Conservation (phyloP, 2,888 invertebrate genomes). For the Eupithecia inturbata region DNA sequence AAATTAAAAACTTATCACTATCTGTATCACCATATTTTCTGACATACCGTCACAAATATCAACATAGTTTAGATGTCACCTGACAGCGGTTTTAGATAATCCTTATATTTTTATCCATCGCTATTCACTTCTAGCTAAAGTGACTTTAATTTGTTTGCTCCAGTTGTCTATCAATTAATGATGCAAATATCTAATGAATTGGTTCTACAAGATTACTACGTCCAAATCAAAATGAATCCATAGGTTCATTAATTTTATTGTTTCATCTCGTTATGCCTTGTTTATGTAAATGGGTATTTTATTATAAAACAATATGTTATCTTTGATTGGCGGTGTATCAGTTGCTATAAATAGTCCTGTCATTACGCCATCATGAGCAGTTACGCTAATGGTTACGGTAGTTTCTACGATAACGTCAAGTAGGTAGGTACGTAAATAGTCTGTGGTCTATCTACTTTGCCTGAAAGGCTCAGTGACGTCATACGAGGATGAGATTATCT, state of each 20-base stretch:
- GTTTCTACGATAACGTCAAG: conserved; percentile 76
- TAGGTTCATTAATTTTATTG: neutral
- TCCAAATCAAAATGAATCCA: neutral
- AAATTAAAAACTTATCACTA: too few species aligned
- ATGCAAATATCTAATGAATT: neutral
- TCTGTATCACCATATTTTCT: too few species aligned
- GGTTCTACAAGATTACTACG: neutral
- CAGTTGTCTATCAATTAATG: neutral
- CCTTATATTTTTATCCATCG: neutral
- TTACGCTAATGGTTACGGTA: conserved; percentile 71
- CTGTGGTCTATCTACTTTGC: conserved; percentile 66
- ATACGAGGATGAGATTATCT: conserved; percentile 63
- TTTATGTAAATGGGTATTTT: neutral
- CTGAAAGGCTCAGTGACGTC: conserved; percentile 68
- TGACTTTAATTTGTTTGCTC: neutral
- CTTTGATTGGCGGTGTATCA: conserved; percentile 43
- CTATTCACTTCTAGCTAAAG: neutral
- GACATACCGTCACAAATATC: neutral
- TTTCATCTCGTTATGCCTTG: neutral
- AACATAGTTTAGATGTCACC: neutral
- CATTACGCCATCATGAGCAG: conserved; percentile 50
- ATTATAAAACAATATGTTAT: conserved; percentile 25
- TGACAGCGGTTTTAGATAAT: neutral
- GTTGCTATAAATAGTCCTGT: conserved; percentile 49
- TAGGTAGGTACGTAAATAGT: conserved; percentile 61